Evolutionary conservation across 2,113 vertebrate genomes (phyloP), one percentile per base, ranked within the genome.

Genomic region (Seriola rivoliana): DNA sequence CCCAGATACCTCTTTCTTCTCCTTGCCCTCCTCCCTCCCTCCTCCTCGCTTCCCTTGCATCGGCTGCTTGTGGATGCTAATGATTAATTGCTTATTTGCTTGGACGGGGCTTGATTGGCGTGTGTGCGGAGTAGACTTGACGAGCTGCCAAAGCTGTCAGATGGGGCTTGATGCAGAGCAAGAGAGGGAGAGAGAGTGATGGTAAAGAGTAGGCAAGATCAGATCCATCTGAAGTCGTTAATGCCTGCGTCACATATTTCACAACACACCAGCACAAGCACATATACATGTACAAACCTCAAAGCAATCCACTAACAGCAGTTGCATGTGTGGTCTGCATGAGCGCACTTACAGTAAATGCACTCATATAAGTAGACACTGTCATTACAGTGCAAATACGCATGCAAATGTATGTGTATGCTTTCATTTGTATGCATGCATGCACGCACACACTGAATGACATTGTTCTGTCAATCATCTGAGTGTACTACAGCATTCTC

Each of bases 1-100:
- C 88, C 86, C 70, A 42, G 71, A 69, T 73, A 40, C 50, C 81
- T 75, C 67, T 73, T 64, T 74, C 65, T 74, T 72, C 73, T 77
- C 55, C 23, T 32, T 48, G 19, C 52, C 21, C 67, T 32, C 65
- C 29, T n/a, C 67, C 54, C n/a, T 36, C 58, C 68, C 59, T 73
- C 50, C 75, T 60, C 19, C 54, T 63, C 0, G 11, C 44, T 62
- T 65, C 25, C 76, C 54, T n/a, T 73, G 69, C 32, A 38, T 89
- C 0, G 21, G 66, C 85, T 86, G 85, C 84, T 89, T 77, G 82
- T 74, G 77, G 78, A 92, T 88, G 87, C 91, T 92, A 87, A 90
- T 91, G 88, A 89, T 91, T 93, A 92, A 92, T 93, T 92, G 91
- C 92, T 90, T 90, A 92, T 92, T 92, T 89, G 86, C 89, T 78